A percentile compares a stretch with the other conserved stretches of the same genome.
phyloP scores from a whole-genome alignment of 2,888 invertebrate species.

The Volucella bombylans region DNA sequence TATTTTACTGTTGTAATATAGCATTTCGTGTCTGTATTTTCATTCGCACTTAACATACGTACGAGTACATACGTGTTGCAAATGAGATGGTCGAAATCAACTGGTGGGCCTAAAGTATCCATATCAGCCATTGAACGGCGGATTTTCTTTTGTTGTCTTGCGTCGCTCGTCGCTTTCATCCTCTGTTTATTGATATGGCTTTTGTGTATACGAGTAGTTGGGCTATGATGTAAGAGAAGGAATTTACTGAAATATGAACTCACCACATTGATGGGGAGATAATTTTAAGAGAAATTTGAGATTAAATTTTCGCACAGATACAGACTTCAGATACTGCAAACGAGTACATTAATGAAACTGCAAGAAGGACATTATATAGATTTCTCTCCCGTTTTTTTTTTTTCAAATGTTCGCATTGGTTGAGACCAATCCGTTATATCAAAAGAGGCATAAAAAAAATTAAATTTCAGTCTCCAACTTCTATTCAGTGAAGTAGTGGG shows the following conservation, averaged over 20 bases:
- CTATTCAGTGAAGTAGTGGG: too few species aligned
- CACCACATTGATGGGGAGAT: constrained; percentile 5
- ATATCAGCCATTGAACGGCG: constrained; percentile 21
- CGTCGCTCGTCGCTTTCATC: not conserved
- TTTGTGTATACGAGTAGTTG: not conserved
- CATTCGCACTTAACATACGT: not conserved
- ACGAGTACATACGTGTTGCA: constrained; percentile 1
- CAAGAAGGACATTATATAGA: not conserved
- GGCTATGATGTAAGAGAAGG: constrained; percentile 16
- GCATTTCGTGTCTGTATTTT: too few species aligned
- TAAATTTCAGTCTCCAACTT: too few species aligned
- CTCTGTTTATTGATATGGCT: constrained; percentile 14
- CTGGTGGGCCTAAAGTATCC: constrained; percentile 52
- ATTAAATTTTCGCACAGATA: constrained; percentile 31
- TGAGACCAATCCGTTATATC: too few species aligned
- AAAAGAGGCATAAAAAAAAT: too few species aligned
- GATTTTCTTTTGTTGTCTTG: constrained; percentile 25
- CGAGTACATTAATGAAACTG: not conserved
- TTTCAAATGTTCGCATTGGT: too few species aligned
- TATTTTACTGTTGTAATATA: not conserved
- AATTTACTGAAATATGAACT: not conserved
- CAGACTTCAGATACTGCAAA: constrained; percentile 16
- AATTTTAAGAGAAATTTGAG: constrained; percentile 18
- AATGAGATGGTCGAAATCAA: constrained; percentile 62
- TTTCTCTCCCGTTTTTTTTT: too few species aligned